Conservation (phyloP, 92 coral and sea anemone genomes). For the Zoanthus gigantus region DNA sequence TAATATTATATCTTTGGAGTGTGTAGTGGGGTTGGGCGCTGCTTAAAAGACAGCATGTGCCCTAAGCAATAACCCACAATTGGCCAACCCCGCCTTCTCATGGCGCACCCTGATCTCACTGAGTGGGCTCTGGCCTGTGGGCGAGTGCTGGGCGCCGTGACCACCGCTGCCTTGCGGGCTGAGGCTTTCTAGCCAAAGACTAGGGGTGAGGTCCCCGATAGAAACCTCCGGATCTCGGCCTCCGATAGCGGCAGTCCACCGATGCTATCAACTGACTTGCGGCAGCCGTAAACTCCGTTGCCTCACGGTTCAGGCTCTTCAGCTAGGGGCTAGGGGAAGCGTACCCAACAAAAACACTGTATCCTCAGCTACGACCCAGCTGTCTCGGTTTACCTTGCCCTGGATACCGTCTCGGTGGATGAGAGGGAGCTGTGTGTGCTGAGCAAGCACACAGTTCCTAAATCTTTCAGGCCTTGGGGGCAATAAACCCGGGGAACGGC, state of each 20-base stretch:
- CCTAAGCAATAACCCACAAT: neutral
- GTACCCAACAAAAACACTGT: neutral
- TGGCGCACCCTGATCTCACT: neutral
- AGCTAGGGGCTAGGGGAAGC: neutral
- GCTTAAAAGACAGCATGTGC: neutral
- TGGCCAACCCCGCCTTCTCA: constrained; percentile 2
- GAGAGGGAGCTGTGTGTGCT: neutral
- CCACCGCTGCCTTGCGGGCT: neutral
- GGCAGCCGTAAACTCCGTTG: neutral
- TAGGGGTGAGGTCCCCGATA: neutral
- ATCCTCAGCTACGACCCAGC: neutral
- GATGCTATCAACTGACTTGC: neutral
- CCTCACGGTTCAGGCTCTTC: neutral
- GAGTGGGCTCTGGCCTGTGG: neutral
- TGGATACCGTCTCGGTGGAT: neutral
- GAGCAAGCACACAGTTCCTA: neutral
- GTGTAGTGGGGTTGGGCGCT: too few relatives aligned
- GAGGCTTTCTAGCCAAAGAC: neutral
- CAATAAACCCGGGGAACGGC: neutral
- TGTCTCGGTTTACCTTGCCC: neutral
- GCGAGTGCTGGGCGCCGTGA: neutral
- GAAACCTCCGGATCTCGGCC: neutral
- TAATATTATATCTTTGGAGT: neutral
- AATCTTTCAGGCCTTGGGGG: neutral
- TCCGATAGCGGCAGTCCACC: neutral